Percentiles rank a stretch among this genome's conserved stretches.
phyloP scores from a whole-genome alignment of 1,140 invertebrate species.

The Antheraea mylitta region DNA sequence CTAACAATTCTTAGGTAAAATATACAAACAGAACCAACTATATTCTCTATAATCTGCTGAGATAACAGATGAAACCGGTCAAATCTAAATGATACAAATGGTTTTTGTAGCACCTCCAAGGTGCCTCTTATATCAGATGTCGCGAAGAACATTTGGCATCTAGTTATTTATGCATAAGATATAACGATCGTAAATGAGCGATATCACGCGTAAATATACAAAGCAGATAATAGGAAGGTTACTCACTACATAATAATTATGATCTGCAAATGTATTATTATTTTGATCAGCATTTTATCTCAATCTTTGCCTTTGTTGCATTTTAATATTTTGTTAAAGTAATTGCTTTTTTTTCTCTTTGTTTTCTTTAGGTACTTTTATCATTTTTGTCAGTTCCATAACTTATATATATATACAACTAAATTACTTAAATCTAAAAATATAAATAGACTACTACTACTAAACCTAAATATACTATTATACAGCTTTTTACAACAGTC shows the following conservation, averaged over 20 bases:
- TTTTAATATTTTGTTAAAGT: too few species aligned
- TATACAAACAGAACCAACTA: not conserved
- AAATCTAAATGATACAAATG: not conserved
- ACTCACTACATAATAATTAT: not conserved
- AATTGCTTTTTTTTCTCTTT: too few species aligned
- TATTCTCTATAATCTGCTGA: not conserved
- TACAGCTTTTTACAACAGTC: too few species aligned
- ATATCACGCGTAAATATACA: conserved; percentile 17
- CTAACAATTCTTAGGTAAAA: too few species aligned
- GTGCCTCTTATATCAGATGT: not conserved
- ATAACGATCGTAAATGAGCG: conserved; percentile 10
- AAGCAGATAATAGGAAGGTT: not conserved
- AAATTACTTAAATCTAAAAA: too few species aligned
- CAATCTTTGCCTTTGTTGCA: too few species aligned
- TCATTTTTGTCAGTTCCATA: too few species aligned
- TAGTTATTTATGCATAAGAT: conserved; percentile 7
- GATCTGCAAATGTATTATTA: not conserved
- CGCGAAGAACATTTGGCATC: not conserved
- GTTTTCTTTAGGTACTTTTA: too few species aligned
- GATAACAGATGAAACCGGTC: not conserved
- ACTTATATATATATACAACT: too few species aligned
- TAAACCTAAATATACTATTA: too few species aligned
- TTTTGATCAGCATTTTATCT: too few species aligned
- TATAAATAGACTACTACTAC: too few species aligned
- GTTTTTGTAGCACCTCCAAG: not conserved